Base-by-base conservation (phyloP, 2,113 vertebrate species). In the Parotia lawesii region DNA sequence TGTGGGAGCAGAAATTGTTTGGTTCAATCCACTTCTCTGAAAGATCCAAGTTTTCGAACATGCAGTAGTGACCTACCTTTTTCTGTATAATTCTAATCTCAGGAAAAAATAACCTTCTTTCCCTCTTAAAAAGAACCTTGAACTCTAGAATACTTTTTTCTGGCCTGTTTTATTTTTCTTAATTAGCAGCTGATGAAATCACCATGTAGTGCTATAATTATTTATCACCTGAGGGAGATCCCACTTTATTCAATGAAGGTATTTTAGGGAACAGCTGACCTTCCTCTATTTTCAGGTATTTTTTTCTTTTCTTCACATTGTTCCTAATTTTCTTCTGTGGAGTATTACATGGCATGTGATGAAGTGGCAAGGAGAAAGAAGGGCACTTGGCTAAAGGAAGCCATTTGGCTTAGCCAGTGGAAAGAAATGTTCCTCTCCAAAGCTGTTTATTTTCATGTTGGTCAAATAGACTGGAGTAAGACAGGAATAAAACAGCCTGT, bases 121-220 rank as follows among this genome's bases (percentile, higher is more conserved):
- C 45, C 21, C 31, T 70, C 60, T 73, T 81, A 83, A 90, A 96
- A 91, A 84, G 31, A 85, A 87, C 75, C 73, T 96, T 94, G 92
- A 92, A 95, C 61, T 85, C 85, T 53, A 44, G 37, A 60, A 33
- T 70, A 3, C 37, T 65, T 93, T 90, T 80, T 93, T 27, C 73
- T 90, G 67, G 56, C 87, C 89, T 72, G 53, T 88, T 93, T 85
- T 91, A 87, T 92, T 95, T 96, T 94, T 95, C 75, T 82, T 96
- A 94, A 96, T 78, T 95, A 95, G 91, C 29, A 72, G 89, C 65
- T 92, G 61, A 74, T 96, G 37, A 92, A 94, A 89, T 76, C 22
- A 37, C 83, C 29, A 42, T 53, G 40, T 84, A 92, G 44, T 96
- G 87, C 88, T 77, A 94, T 90, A 95, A 96, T 94, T 92, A 76